Base-by-base conservation (phyloP, 2,888 invertebrate species). In the Limnephilus marmoratus region DNA sequence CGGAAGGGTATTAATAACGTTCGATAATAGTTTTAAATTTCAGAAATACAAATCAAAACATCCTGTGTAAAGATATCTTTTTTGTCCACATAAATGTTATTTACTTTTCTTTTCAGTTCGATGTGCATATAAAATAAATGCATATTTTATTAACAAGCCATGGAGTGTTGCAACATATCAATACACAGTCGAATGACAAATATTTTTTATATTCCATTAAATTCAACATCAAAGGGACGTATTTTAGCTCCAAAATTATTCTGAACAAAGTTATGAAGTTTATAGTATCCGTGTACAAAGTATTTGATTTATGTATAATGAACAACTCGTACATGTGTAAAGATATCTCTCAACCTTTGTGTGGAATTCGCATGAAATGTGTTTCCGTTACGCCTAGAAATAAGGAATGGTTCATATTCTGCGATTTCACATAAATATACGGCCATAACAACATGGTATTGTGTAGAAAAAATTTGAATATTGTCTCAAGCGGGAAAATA, bases 401-500 rank as follows among this genome's bases (percentile, higher is more conserved):
- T 83, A 83, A 83, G 83, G 4, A 37, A 37, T 83, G 37, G 83
- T 41, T 37, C 7, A 37, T 83, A 37, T 83, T 37, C 83, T 34
- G 34, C 83, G 24, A 18, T 83, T 83, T 83, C 83, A 41, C 34
- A 83, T 83, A 83, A 83, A 83, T 37, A 24, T 83, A 83, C 18
- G 24, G 37, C 83, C 83, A 83, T 83, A 37, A 41, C 83, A 24
- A 68, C 68, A 68, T 24, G 83, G 34, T 83, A 34, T 41, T 34
- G 83, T 83, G 37, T 37, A 34, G 83, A 83, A 83, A 34, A 83
- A 83, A 83, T 83, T 83, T 83, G 83, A 83, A 83, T 83, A 41
- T 83, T 83, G 83, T 83, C 83, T 34, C 83, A 24, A 41, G 83
- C 83, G 83, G 37, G 83, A 83, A 83, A 83, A 83, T 83, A 34